Evolutionary conservation across 2,113 vertebrate genomes (phyloP).

Genomic region (Picathartes gymnocephalus): DNA sequence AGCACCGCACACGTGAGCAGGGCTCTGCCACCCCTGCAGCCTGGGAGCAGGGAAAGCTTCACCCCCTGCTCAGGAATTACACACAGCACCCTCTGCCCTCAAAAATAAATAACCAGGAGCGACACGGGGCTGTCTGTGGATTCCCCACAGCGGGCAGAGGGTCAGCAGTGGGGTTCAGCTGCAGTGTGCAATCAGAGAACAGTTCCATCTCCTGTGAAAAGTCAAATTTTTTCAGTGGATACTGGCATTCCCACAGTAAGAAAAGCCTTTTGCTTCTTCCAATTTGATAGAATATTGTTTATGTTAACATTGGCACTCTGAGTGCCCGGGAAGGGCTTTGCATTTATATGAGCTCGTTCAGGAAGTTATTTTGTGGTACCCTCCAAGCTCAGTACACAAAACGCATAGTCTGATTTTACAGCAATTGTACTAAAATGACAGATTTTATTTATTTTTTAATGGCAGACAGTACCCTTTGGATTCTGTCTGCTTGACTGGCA

Average conservation of each 20-base stretch:
- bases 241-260: neutral
- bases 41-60: neutral
- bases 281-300: neutral
- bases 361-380: neutral
- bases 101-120: neutral
- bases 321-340: neutral
- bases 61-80: neutral
- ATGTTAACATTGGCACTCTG: neutral
- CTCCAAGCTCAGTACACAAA: neutral
- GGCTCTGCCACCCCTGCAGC: slow-evolving; percentile 12
- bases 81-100: neutral
- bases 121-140: neutral
- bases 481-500: neutral
- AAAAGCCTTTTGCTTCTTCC: neutral
- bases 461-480: neutral
- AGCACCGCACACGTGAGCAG: neutral
- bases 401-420: neutral
- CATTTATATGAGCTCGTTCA: neutral
- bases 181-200: neutral
- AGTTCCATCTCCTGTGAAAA: neutral
- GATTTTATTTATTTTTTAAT: neutral
- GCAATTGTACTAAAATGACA: neutral
- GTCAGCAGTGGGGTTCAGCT: neutral
- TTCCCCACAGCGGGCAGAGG: neutral
- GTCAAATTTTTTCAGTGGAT: neutral